Percentiles rank a stretch among this genome's conserved stretches.
phyloP scores from a whole-genome alignment of 2,113 vertebrate species.

The Myiozetetes cayanensis region DNA sequence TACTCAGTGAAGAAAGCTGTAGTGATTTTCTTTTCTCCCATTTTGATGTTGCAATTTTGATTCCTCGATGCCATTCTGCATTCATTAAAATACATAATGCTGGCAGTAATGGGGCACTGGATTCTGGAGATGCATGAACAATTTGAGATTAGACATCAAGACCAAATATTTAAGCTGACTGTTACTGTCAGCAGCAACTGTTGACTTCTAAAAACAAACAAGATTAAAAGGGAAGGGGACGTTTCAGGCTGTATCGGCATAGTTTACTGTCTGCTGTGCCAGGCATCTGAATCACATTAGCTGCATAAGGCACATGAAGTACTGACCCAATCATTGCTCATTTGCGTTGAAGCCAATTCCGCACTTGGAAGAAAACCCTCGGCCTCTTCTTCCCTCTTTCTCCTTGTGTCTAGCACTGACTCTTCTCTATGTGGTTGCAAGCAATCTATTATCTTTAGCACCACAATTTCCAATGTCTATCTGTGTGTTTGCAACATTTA shows the following conservation, averaged over 20 bases:
- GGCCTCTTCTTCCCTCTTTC: background rate
- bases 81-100: slow-evolving; percentile 71
- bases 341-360: slow-evolving; percentile 1
- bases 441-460: background rate
- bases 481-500: background rate
- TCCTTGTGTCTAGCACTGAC: background rate
- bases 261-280: slow-evolving; percentile 27
- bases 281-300: slow-evolving; percentile 30
- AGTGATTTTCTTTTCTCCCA: slow-evolving; percentile 2
- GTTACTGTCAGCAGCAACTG: slow-evolving; percentile 43
- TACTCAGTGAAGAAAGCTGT: slow-evolving; percentile 60
- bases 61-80: slow-evolving; percentile 51
- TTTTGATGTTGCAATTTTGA: slow-evolving; percentile 62
- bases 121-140: slow-evolving; percentile 57
- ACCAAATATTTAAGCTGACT: slow-evolving; percentile 65
- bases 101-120: slow-evolving; percentile 54
- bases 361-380: background rate
- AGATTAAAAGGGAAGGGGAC: slow-evolving; percentile 51
- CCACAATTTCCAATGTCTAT: background rate
- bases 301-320: background rate
- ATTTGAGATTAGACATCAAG: slow-evolving; percentile 43
- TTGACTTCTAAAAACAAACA: slow-evolving; percentile 63
- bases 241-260: slow-evolving; percentile 43
- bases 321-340: slow-evolving; percentile 1
- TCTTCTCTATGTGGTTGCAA: background rate